Evolutionary conservation across 2,797 vertebrate species (phyloP), one percentile per base, ranked within the genome.

Genomic region (Ceryle rudis): DNA sequence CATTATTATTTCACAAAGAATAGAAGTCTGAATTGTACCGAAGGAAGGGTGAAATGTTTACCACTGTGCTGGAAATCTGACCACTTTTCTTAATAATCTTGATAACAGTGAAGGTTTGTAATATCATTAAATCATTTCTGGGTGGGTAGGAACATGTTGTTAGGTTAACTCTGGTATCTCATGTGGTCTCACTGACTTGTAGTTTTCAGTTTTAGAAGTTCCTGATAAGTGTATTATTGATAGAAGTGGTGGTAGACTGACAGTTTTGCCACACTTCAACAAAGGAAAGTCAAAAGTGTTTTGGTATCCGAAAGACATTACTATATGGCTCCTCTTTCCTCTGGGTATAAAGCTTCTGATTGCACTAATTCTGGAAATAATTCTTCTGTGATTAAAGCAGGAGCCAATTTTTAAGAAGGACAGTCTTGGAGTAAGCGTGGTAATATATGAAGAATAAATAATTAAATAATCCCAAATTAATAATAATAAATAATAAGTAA

Each of bases 41-140:
- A 96, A 94, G 95, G 95, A 96, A 96, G 96, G 96, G 95, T 94
- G 95, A 96, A 91, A 87, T 92, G 84, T 97, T 96, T 97, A 96
- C 81, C 31, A 7, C 22, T 11, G 66, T 89, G 44, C 82, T 95
- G 85, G 82, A 95, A 95, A 91, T 70, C 58, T 70, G 61, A 88
- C 62, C 64, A 21, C 77, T 92, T 95, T 92, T 77, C 71, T 75
- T 90, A 79, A 35, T 70, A 86, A 60, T 86, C 66, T 86, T 62
- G 82, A 90, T 93, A 96, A 94, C 89, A 89, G 62, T 83, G 73
- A 37, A 62, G 62, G 79, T 94, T 95, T 94, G 82, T 81, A 90
- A 72, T 90, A 79, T 82, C 61, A 37, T 91, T 66, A 83, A 95
- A 90, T 95, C 19, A 91, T 91, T 95, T 94, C 85, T 96, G 82